Conservation (phyloP, 1,140 invertebrate species). For the Oppia nitens region DNA sequence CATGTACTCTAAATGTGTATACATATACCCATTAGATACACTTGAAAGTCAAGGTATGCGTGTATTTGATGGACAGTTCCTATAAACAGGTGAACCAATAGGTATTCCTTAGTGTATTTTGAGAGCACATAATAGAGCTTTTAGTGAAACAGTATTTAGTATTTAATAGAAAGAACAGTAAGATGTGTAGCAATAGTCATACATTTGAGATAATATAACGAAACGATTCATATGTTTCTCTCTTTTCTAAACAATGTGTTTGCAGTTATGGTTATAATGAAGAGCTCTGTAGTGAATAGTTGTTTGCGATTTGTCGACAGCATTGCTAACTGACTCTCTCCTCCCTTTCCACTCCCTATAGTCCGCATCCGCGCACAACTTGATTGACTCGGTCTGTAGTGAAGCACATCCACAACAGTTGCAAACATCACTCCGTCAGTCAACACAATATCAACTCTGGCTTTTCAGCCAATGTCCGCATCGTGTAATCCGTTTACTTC, state of each 20-base stretch:
- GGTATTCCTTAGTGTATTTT: not conserved
- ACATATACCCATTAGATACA: not conserved
- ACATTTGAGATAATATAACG: no score
- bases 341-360: no score
- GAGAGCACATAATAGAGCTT: not conserved
- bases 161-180: not conserved
- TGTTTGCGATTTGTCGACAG: not conserved
- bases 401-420: not conserved
- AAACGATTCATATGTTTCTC: no score
- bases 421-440: not conserved
- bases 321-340: not conserved
- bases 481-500: slow-evolving; percentile 16
- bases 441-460: slow-evolving; percentile 15
- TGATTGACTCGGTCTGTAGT: not conserved
- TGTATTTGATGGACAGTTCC: not conserved
- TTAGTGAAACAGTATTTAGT: no score
- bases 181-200: not conserved
- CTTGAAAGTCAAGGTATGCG: not conserved
- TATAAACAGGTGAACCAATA: not conserved
- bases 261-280: not conserved
- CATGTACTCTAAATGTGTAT: no score
- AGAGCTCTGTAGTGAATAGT: not conserved
- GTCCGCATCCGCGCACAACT: not conserved
- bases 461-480: slow-evolving; percentile 19
- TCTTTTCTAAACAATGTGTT: not conserved